Evolutionary conservation across 2,797 vertebrate genomes (phyloP).

Genomic region (Anabas testudineus): DNA sequence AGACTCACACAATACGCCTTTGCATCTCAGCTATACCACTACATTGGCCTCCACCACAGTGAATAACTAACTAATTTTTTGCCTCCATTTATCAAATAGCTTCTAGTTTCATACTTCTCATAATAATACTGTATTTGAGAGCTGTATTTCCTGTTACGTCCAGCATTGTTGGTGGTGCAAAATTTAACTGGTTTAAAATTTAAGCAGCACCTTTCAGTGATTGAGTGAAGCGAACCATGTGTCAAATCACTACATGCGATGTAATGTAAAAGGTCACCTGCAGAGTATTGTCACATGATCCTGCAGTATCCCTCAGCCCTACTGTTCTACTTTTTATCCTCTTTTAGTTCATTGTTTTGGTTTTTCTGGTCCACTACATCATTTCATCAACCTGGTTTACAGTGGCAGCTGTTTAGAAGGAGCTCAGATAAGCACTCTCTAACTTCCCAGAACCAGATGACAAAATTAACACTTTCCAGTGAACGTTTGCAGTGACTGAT

Average conservation of each 20-base stretch:
- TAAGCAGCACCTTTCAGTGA: neutral
- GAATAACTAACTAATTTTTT: no score
- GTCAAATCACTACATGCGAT: neutral
- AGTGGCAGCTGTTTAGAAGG: neutral
- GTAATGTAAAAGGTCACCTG: neutral
- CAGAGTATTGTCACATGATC: neutral
- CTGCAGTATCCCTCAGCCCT: no score
- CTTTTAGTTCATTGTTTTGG: neutral
- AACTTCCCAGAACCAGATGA: neutral
- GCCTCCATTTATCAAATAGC: no score
- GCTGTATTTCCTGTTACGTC: neutral
- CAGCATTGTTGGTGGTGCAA: neutral
- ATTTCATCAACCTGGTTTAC: no score
- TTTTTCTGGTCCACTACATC: neutral
- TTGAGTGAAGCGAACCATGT: no score
- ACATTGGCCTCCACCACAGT: conserved; percentile 19
- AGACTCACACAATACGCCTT: conserved; percentile 41
- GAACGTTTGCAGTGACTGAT: no score
- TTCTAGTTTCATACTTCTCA: no score
- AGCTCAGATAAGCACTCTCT: neutral
- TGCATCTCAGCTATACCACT: conserved; percentile 19
- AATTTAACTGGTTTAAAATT: neutral
- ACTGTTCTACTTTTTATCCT: no score
- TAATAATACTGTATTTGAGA: no score
- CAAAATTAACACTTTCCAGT: neutral